Percentiles rank a stretch among this genome's conserved stretches.
phyloP scores from a whole-genome alignment of 2,888 invertebrate species.

The Polymixis flavicincta region DNA sequence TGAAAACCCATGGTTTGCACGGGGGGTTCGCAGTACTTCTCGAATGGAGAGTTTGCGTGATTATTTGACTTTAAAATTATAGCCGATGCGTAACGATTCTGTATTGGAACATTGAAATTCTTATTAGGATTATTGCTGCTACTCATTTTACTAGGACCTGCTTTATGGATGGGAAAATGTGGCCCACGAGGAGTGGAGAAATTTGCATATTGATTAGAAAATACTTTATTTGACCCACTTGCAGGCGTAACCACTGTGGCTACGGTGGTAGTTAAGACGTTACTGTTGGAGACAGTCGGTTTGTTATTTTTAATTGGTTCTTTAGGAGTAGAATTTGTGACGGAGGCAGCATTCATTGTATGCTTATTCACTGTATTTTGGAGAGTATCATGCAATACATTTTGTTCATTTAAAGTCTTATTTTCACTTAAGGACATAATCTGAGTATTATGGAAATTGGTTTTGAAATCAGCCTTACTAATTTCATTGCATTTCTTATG shows the following conservation, averaged over 20 bases:
- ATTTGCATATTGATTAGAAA: not conserved
- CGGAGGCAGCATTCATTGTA: not conserved
- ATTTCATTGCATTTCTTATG: constrained; percentile 13
- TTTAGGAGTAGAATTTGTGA: not conserved
- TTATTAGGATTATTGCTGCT: not conserved
- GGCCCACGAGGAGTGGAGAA: not conserved
- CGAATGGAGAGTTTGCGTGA: not conserved
- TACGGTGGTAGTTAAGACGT: not conserved
- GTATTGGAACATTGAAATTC: constrained; percentile 10
- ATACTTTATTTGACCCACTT: constrained; percentile 5
- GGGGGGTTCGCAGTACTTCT: not conserved
- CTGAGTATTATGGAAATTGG: not conserved
- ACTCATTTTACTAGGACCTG: not conserved
- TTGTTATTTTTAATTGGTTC: not conserved
- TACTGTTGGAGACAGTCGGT: not conserved
- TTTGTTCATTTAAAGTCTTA: constrained; percentile 12
- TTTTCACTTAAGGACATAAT: constrained; percentile 7
- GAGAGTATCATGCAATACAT: not conserved
- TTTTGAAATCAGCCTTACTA: constrained; percentile 5
- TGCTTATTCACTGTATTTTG: constrained; percentile 1
- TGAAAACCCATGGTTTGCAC: not conserved
- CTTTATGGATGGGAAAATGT: not conserved
- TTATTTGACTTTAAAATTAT: constrained; percentile 40
- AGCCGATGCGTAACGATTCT: constrained; percentile 35
- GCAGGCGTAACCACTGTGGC: not conserved